Base-by-base conservation (phyloP, 2,113 vertebrate species). In the Hippocampus zosterae region DNA sequence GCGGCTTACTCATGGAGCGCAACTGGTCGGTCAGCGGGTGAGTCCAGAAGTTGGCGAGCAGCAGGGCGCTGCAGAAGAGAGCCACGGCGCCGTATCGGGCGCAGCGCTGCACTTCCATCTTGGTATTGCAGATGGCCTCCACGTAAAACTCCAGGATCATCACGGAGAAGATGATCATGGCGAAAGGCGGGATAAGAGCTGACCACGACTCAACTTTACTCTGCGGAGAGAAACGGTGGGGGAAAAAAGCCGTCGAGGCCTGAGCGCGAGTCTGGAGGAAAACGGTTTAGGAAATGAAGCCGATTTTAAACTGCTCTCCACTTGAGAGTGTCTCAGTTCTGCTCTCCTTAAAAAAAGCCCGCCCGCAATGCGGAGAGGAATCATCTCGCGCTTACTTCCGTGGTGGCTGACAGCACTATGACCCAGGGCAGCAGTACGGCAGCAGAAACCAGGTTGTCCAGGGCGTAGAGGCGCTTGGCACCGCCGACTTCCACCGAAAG, bases 181-280 rank as follows among this genome's bases (percentile, higher is more conserved):
- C 53, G 3, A 99, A 95, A 27, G 96, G 96, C 83, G 95, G 91
- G 81, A 96, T 83, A 73, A 99, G 94, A 41, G 93, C 89, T 63
- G 94, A 94, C 96, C 96, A 98, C 8, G 96, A 99, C 25, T 96
- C 94, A 3, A 98, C 94, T 89, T 98, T 99, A 86, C 94, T 99
- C 97, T 99, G 90, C n/a, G 8, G 48, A 0, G 48, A 0, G 9
- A 70, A 25, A 68, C 2, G 15, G 60, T 70, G 66, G 1, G 66
- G 1, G 37, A 67, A 59, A 52, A 29, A 44, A 33, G 11, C 8
- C 19, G 25, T 41, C 6, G 13, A 27, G 10, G 15, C 23, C 25
- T 27, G 11, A 57, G 55, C 19, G 48, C 4, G 48, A 19, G 48
- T 50, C 16, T 27, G 27, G 55, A 57, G 55, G 9, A 13, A 15